phyloP scores from a whole-genome alignment of 2,113 vertebrate genomes.

The Leucoraja erinaceus region DNA sequence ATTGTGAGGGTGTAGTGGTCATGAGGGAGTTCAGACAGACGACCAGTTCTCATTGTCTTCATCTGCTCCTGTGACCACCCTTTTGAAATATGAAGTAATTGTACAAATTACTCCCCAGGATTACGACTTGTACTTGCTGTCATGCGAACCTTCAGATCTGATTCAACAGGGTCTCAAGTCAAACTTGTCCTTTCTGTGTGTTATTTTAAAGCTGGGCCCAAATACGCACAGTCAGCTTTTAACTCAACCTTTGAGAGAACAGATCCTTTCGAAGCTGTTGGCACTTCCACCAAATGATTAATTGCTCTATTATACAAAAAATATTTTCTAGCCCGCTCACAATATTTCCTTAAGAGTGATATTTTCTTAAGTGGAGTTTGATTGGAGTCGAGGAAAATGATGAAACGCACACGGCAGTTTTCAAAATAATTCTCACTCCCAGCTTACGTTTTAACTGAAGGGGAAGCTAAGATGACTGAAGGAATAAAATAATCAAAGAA shows the following conservation, averaged over 20 bases:
- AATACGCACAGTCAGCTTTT: slow-evolving; percentile 32
- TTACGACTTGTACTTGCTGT: background rate
- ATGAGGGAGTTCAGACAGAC: background rate
- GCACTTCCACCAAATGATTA: slow-evolving; percentile 23
- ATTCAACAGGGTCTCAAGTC: background rate
- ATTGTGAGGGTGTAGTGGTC: background rate
- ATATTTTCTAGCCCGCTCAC: background rate
- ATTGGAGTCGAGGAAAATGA: background rate
- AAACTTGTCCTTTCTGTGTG: background rate
- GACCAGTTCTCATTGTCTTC: background rate
- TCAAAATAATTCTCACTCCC: background rate
- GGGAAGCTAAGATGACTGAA: background rate
- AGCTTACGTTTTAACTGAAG: background rate
- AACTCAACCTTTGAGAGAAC: background rate
- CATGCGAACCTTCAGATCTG: background rate
- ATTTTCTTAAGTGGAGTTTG: slow-evolving; percentile 6
- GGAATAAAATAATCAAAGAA: background rate
- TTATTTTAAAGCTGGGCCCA: background rate
- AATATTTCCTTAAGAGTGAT: slow-evolving; percentile 9
- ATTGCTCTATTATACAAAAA: slow-evolving; percentile 33
- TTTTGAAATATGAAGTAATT: background rate
- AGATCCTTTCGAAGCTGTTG: slow-evolving; percentile 27
- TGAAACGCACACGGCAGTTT: background rate
- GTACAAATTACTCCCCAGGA: background rate
- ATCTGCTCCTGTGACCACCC: background rate